These are phyloP conservation scores for Centruroides vittatus DNA, from an alignment of 1,140 invertebrate species.

Conservation along the genomic window DNA sequence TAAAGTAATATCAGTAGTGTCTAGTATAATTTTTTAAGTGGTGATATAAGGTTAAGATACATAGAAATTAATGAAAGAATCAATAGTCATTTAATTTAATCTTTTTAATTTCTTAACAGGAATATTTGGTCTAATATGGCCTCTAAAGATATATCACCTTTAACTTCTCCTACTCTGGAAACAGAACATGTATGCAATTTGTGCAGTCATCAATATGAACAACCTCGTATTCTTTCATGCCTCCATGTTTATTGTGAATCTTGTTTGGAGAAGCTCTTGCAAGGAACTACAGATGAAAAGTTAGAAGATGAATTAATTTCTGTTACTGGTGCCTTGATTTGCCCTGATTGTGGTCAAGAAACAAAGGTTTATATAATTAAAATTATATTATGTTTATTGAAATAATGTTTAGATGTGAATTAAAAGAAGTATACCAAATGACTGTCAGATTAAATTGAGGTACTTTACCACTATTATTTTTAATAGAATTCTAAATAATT, in stretches of 20 bases:
- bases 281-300: slow-evolving; percentile 36
- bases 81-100: too few relatives aligned
- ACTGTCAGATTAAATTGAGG: too few relatives aligned
- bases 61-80: too few relatives aligned
- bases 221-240: slow-evolving; percentile 73
- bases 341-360: slow-evolving; percentile 68
- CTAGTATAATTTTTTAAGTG: too few relatives aligned
- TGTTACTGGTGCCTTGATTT: slow-evolving; percentile 27
- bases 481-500: too few relatives aligned
- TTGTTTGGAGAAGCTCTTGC: slow-evolving; percentile 59
- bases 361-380: slow-evolving; percentile 43
- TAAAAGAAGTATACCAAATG: not conserved
- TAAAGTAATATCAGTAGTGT: too few relatives aligned
- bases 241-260: slow-evolving; percentile 84
- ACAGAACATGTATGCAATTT: slow-evolving; percentile 24
- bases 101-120: too few relatives aligned
- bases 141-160: slow-evolving; percentile 14
- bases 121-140: slow-evolving; percentile 7
- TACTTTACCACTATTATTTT: too few relatives aligned
- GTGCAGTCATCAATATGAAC: slow-evolving; percentile 51
- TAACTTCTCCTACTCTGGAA: slow-evolving; percentile 12
- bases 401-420: not conserved
- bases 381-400: not conserved
- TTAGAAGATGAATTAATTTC: too few relatives aligned
- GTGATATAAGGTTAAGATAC: too few relatives aligned